Evolutionary conservation across 2,888 invertebrate species (phyloP), one percentile per base, ranked within the genome.

Genomic region (Heliconius charithonia): DNA sequence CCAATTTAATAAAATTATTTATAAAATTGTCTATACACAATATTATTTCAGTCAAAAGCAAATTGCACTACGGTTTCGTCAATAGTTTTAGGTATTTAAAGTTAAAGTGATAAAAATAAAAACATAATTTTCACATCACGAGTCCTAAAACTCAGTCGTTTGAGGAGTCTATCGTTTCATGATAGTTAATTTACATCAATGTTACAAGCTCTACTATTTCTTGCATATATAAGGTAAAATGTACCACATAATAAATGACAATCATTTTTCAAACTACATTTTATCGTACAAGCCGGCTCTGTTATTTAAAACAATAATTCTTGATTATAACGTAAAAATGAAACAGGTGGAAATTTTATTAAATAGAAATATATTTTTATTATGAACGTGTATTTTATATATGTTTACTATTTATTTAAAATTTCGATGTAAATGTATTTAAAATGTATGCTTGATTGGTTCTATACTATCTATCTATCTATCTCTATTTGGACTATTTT

Each of bases 261-360:
- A 37, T 67, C 67, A 67, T 67, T 67, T 67, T 67, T 67, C 67
- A n/a, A 67, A 67, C 37, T 37, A 67, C n/a, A 37, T 37, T 67
- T 37, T 37, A 67, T 37, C n/a, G 67, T 67, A 37, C 37, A n/a
- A 67, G 37, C 12, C 10, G n/a, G 66, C 32, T n/a, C 37, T 67
- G 32, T 66, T 66, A 66, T 32, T 65, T 67, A 67, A 37, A 67
- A 67, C 37, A 67, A 67, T 67, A 67, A 67, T 67, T 66, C 66
- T 67, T 67, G 67, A 37, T 67, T 67, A 37, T 67, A 67, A 37
- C 37, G 37, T 67, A 37, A 37, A 65, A 65, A 29, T 65, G 65
- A 65, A 22, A 6, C 16, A 16, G 65, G 65, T 65, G 29, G 29
- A 65, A 63, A 29, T 19, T 63, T 63, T 63, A 65, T 65, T 65